phyloP scores from a whole-genome alignment of 2,113 vertebrate species.

The Oreochromis aureus region DNA sequence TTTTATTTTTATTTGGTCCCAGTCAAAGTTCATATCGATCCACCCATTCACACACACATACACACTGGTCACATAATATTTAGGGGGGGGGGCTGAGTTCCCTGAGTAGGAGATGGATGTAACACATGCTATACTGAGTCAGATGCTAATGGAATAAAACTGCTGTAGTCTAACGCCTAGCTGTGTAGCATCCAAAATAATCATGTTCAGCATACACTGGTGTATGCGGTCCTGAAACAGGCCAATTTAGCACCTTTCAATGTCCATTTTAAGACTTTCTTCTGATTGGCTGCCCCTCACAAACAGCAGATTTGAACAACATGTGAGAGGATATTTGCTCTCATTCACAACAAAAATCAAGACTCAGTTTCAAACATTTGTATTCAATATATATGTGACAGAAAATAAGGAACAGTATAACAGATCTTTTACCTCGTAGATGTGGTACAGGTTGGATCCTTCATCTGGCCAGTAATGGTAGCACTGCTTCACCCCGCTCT shows the following conservation, averaged over 20 bases:
- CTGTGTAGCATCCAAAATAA: background rate
- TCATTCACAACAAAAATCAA: background rate
- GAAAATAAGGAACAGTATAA: background rate
- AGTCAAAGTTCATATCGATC: background rate
- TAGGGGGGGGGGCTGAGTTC: rapidly evolving
- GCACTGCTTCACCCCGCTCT: slow-evolving; percentile 92
- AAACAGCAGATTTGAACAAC: background rate
- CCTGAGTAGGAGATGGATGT: background rate
- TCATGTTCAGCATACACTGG: rapidly evolving
- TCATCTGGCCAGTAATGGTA: slow-evolving; percentile 97
- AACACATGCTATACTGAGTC: background rate
- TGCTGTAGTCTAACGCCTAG: background rate
- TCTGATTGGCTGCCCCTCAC: background rate
- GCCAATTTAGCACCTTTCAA: background rate
- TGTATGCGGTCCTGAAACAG: background rate
- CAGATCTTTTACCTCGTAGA: slow-evolving; percentile 85
- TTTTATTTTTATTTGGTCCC: background rate
- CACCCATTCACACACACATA: too few species aligned
- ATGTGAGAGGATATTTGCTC: rapidly evolving
- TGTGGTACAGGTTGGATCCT: slow-evolving; percentile 92
- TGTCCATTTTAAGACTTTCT: rapidly evolving
- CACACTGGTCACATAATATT: background rate
- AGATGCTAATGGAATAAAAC: background rate
- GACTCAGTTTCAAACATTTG: background rate
- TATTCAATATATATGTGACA: background rate